Conservation (phyloP, 2,888 invertebrate species). For the Drosophila testacea region DNA sequence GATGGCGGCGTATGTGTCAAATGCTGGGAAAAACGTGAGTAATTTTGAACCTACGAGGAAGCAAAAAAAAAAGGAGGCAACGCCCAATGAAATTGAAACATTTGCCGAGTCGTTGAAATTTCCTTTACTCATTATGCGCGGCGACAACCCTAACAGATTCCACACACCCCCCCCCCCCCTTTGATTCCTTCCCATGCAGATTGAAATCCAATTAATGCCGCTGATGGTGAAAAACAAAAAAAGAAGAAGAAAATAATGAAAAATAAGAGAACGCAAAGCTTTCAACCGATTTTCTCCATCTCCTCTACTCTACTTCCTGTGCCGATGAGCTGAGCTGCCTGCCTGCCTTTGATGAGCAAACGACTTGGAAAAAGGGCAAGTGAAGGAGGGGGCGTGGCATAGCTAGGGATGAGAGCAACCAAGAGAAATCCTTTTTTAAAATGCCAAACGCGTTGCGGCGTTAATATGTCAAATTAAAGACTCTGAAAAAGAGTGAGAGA, state of each 20-base stretch:
- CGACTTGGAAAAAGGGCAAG: constrained; percentile 65
- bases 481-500: constrained; percentile 4
- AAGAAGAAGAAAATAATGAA: constrained; percentile 21
- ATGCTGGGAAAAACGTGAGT: constrained; percentile 36
- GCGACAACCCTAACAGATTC: constrained; percentile 56
- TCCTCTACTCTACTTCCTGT: constrained; percentile 36
- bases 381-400: constrained; percentile 26
- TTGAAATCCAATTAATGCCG: constrained; percentile 78
- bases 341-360: constrained; percentile 59
- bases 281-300: constrained; percentile 67
- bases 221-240: constrained; percentile 57
- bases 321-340: constrained; percentile 16
- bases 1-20: constrained; percentile 65
- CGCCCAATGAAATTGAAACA: constrained; percentile 69
- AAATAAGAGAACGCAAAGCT: constrained; percentile 55
- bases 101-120: constrained; percentile 73
- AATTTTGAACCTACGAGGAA: constrained; percentile 11
- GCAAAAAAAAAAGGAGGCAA: constrained; percentile 26
- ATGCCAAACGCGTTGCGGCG: constrained; percentile 75
- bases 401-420: constrained; percentile 21
- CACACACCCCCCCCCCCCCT: background rate
- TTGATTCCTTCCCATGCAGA: constrained; percentile 35
- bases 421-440: constrained; percentile 67
- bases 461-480: constrained; percentile 73
- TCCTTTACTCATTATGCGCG: constrained; percentile 72